Evolutionary conservation across 1,140 invertebrate species (phyloP).

Genomic region (Diuraphis noxia): DNA sequence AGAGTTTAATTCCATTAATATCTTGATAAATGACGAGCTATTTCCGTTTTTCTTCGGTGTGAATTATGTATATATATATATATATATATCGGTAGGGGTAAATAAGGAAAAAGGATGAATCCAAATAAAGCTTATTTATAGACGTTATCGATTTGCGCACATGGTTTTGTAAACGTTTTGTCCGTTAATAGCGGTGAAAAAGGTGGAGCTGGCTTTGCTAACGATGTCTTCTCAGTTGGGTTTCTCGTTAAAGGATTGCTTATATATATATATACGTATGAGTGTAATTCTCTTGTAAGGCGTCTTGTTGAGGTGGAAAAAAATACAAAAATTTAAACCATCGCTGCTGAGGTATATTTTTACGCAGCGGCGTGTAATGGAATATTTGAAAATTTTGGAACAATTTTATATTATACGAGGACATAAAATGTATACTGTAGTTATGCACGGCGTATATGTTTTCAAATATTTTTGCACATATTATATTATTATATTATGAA

Average conservation of each 20-base stretch:
- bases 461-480: not conserved
- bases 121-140: slow-evolving; percentile 34
- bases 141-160: slow-evolving; percentile 10
- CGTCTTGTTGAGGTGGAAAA: not conserved
- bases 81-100: not conserved
- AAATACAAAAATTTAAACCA: not conserved
- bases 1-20: not conserved
- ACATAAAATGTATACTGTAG: not conserved
- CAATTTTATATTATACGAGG: not conserved
- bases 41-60: not conserved
- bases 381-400: not conserved
- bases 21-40: not conserved
- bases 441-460: not conserved
- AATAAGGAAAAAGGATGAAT: slow-evolving; percentile 24
- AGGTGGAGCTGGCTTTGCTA: slow-evolving; percentile 5
- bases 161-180: not conserved
- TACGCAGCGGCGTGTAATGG: not conserved
- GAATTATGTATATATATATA: not conserved
- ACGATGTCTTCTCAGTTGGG: slow-evolving; percentile 40
- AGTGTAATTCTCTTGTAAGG: not conserved
- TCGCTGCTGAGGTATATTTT: not conserved
- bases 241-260: slow-evolving; percentile 28
- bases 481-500: too few species aligned
- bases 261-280: not conserved
- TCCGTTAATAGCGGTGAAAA: not conserved